Evolutionary conservation across 1,140 invertebrate species (phyloP).

Genomic region (Drosophila biarmipes): DNA sequence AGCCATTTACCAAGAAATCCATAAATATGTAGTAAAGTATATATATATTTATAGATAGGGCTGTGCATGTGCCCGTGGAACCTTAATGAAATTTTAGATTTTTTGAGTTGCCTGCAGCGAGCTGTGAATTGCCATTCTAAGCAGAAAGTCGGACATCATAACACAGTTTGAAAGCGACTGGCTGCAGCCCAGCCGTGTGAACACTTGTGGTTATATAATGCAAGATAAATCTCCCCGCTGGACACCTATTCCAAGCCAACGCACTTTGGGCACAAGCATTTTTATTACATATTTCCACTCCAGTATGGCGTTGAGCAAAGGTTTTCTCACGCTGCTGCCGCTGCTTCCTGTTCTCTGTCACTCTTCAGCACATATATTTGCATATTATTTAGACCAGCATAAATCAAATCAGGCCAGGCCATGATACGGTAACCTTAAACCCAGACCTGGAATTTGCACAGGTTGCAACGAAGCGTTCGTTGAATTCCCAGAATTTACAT

Average conservation of each 20-base stretch:
- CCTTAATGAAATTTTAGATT: conserved; percentile 35
- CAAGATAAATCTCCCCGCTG: neutral
- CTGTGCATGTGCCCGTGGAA: conserved; percentile 2
- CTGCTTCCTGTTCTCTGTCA: conserved; percentile 40
- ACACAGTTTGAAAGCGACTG: conserved; percentile 43
- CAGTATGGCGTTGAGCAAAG: neutral
- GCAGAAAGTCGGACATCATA: conserved; percentile 28
- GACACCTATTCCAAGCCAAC: neutral
- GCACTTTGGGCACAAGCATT: conserved; percentile 9
- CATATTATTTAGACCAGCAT: neutral
- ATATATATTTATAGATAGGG: too few relatives aligned
- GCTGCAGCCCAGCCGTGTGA: conserved; percentile 32
- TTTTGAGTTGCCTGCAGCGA: neutral
- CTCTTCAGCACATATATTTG: neutral
- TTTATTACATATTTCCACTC: neutral
- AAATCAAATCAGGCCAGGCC: neutral
- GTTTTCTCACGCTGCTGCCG: conserved; percentile 39
- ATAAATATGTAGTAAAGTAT: neutral
- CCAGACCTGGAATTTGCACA: conserved; percentile 28
- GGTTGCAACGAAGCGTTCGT: conserved; percentile 11
- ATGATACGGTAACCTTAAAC: conserved; percentile 36
- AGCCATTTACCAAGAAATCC: conserved; percentile 22
- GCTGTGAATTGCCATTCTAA: conserved; percentile 45
- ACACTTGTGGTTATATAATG: conserved; percentile 15
- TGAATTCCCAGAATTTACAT: conserved; percentile 31